Evolutionary conservation across 2,797 vertebrate species (phyloP).

Genomic region (Philypnodon macrostomus): DNA sequence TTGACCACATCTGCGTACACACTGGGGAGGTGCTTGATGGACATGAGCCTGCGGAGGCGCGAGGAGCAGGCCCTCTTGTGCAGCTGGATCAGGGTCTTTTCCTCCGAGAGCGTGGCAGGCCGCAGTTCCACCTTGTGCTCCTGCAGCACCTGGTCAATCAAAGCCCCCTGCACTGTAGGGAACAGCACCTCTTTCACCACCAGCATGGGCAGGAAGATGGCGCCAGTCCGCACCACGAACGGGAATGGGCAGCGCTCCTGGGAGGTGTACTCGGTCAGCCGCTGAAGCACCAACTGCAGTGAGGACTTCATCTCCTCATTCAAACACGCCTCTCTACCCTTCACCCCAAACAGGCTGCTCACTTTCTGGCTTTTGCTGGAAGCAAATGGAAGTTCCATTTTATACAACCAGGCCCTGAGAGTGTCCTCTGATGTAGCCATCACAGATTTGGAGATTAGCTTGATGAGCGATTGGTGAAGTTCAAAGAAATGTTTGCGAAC

Average conservation of each 20-base stretch:
- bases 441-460: constrained; percentile 74
- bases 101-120: constrained; percentile 93
- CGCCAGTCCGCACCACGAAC: constrained; percentile 86
- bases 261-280: constrained; percentile 78
- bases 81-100: constrained; percentile 85
- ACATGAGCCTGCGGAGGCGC: constrained; percentile 89
- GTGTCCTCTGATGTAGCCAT: constrained; percentile 75
- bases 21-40: constrained; percentile 87
- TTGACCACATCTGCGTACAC: constrained; percentile 88
- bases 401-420: constrained; percentile 80
- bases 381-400: constrained; percentile 23
- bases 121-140: constrained; percentile 90
- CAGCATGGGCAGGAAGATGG: constrained; percentile 91
- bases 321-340: constrained; percentile 81
- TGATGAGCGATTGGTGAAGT: constrained; percentile 82
- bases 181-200: constrained; percentile 93
- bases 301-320: constrained; percentile 73
- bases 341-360: constrained; percentile 60
- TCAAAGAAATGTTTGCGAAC: constrained; percentile 75
- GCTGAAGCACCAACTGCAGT: constrained; percentile 74
- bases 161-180: constrained; percentile 77
- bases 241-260: constrained; percentile 86
- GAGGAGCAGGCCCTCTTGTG: constrained; percentile 86
- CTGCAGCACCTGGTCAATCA: constrained; percentile 90
- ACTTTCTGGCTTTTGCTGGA: constrained; percentile 71